A percentile compares a stretch with the other conserved stretches of the same genome.
phyloP scores from a whole-genome alignment of 2,888 invertebrate species.

The Pogonocherus hispidulus region DNA sequence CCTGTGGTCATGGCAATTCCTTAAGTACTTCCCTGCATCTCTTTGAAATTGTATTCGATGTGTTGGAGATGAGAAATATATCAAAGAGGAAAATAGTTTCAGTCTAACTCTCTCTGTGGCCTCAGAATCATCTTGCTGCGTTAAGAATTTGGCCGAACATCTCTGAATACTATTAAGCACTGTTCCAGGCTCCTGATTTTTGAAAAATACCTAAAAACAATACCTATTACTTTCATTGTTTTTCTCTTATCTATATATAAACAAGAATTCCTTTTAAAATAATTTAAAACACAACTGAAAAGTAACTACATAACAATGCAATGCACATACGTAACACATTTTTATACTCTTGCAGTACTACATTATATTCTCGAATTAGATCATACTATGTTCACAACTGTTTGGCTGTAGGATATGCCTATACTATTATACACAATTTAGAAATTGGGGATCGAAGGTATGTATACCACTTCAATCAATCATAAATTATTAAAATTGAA shows the following conservation, averaged over 20 bases:
- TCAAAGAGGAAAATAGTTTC: slow-evolving; percentile 67
- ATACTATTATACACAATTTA: not conserved
- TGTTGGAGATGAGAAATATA: slow-evolving; percentile 68
- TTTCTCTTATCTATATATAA: no score
- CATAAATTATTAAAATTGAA: no score
- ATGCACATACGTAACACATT: no score
- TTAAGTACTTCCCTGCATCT: slow-evolving; percentile 61
- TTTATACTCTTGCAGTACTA: no score
- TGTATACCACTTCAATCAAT: no score
- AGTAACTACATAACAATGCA: not conserved
- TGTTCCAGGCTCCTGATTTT: slow-evolving; percentile 71
- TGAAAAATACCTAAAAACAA: slow-evolving; percentile 65
- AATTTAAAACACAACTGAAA: no score
- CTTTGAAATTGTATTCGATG: slow-evolving; percentile 66
- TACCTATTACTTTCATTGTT: not conserved
- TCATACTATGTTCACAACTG: no score
- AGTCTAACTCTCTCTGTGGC: slow-evolving; percentile 52
- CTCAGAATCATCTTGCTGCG: slow-evolving; percentile 59
- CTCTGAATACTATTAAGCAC: slow-evolving; percentile 67
- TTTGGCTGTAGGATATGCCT: not conserved
- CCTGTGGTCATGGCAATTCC: slow-evolving; percentile 58
- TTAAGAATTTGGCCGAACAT: slow-evolving; percentile 64
- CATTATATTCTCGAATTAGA: no score
- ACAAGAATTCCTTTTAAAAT: no score
- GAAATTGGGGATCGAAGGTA: no score